Evolutionary conservation across 2,888 invertebrate genomes (phyloP).

Genomic region (Agrochola circellaris): DNA sequence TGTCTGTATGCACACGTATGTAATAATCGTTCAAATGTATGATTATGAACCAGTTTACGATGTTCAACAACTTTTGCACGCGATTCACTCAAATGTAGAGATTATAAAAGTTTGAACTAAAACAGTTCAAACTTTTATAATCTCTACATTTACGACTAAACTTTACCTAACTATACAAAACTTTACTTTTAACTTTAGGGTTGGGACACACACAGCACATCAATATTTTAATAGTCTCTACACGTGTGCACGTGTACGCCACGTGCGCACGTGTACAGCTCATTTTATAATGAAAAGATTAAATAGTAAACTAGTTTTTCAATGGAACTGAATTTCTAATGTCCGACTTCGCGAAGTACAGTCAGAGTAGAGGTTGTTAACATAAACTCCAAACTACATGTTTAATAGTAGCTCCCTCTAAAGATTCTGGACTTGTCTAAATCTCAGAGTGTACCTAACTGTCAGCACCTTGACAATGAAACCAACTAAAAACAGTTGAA

Average conservation of each 20-base stretch:
- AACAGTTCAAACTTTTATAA: too few relatives aligned
- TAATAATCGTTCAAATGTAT: slow-evolving; percentile 32
- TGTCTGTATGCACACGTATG: slow-evolving; percentile 22
- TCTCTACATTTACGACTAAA: not conserved
- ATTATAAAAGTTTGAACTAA: slow-evolving; percentile 11
- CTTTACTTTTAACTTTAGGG: not conserved
- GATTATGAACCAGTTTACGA: slow-evolving; percentile 25
- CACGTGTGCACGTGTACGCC: too few relatives aligned
- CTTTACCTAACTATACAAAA: too few relatives aligned
- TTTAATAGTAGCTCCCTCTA: not conserved
- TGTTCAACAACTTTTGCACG: slow-evolving; percentile 30
- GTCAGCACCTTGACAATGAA: not conserved
- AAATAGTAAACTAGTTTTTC: not conserved
- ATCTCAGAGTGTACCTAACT: not conserved
- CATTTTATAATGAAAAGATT: not conserved
- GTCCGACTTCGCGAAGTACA: not conserved
- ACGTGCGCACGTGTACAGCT: not conserved
- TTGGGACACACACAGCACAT: not conserved
- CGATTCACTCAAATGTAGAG: slow-evolving; percentile 13
- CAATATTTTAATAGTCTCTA: not conserved
- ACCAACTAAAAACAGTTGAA: not conserved
- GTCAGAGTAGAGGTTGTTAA: too few relatives aligned
- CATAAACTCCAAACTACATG: too few relatives aligned
- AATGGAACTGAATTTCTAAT: not conserved
- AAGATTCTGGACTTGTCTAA: not conserved